Evolutionary conservation across 2,797 vertebrate genomes (phyloP), one percentile per base, ranked within the genome.

Genomic region (Tapera naevia): DNA sequence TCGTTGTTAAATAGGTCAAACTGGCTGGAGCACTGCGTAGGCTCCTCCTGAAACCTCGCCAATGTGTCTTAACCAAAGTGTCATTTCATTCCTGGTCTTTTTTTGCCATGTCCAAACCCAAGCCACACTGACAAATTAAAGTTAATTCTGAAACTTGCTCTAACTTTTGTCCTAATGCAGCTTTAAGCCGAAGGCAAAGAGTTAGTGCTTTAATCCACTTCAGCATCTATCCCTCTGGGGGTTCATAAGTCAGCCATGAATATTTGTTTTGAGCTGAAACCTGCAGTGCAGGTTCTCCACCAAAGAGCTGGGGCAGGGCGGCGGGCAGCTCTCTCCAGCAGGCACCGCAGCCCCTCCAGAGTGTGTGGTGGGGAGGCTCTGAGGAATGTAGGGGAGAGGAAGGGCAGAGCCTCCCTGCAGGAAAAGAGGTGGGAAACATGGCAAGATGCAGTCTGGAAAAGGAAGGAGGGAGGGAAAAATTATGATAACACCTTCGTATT

Each of bases 251-350:
- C 95, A 96, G 60, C 72, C 81, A 93, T 96, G 80, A 96, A 93
- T 91, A 82, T 86, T 97, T 97, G 94, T 95, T 96, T 96, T 93
- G 89, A 97, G 96, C 73, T 89, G 69, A 97, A 97, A 97, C 93
- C 90, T 92, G 93, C 58, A 86, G 46, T 91, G 91, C 91, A 96
- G 94, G 94, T 97, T 98, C 93, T 96, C 41, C 41, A 27, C 86
- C 53, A 64, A 88, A 45, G 67, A 56, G 81, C 82, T 1, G 5
- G 2, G 5, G 92, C 56, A 72, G 83, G 71, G 81, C 13, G 9
- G 89, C 37, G 41, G 93, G 86, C 79, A 54, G 86, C 27, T 0
- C 89, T 90, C 89, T 93, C 33, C 1, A 0, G 62, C 60, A 88
- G 78, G 48, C 64, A 19, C 53, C 4, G 2, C 2, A 24, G 88